A percentile compares a stretch with the other conserved stretches of the same genome.
Conservation (phyloP, 2,888 invertebrate species). For the Rhodophaea formosa region DNA sequence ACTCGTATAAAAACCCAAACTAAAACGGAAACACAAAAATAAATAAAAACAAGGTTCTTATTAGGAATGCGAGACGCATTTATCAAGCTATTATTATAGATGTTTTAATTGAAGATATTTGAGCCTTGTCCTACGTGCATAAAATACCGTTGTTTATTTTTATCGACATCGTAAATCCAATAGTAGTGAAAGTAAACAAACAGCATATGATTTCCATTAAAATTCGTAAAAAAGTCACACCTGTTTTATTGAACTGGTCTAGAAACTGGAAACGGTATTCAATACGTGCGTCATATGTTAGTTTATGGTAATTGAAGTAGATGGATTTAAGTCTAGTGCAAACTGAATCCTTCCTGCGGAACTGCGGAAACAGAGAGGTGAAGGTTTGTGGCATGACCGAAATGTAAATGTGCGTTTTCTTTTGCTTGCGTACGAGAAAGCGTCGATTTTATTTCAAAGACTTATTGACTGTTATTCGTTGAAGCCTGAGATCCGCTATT, state of each 20-base stretch:
- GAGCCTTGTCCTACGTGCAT: no score
- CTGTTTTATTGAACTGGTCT: conserved; percentile 14
- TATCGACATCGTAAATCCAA: background rate
- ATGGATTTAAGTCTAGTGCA: background rate
- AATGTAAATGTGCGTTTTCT: no score
- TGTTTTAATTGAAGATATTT: no score
- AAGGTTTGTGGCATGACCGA: background rate
- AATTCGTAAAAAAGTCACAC: conserved; percentile 2
- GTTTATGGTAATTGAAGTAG: background rate
- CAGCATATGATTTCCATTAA: background rate
- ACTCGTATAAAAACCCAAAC: no score
- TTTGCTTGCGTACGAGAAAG: no score
- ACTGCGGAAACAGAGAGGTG: background rate
- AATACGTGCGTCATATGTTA: conserved; percentile 18
- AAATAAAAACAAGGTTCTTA: no score
- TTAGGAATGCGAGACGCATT: no score
- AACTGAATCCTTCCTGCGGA: background rate
- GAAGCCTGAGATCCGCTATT: no score
- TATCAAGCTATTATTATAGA: no score
- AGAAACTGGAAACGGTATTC: conserved; percentile 15
- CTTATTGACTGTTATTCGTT: no score
- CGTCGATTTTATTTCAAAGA: no score
- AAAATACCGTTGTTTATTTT: background rate
- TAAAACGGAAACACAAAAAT: no score
- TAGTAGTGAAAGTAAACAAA: conserved; percentile 20